These are phyloP conservation scores for Zosterops hypoxanthus DNA, from an alignment of 2,113 vertebrate genomes.

Conservation along the genomic window DNA sequence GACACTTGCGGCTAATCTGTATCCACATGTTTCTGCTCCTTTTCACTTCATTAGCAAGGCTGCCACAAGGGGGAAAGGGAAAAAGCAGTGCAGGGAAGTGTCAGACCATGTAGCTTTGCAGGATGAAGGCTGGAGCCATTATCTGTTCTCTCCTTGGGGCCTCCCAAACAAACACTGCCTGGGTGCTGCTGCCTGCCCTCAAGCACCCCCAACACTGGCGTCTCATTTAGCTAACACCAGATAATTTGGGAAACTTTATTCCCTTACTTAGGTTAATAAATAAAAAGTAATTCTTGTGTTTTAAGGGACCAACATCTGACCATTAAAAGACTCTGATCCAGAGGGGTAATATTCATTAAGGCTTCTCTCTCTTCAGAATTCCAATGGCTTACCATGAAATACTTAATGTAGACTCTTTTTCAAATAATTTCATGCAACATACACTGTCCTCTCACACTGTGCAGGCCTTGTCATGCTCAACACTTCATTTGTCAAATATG, in stretches of 20 bases:
- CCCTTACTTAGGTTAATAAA: background rate
- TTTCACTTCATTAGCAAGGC: background rate
- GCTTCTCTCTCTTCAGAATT: background rate
- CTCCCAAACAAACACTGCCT: rapidly evolving
- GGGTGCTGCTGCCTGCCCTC: rapidly evolving
- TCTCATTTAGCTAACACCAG: background rate
- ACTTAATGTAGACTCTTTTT: background rate
- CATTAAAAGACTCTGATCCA: background rate
- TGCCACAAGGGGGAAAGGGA: background rate
- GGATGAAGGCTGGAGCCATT: background rate
- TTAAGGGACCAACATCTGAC: background rate
- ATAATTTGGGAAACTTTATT: background rate
- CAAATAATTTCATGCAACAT: background rate
- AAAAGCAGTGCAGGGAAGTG: background rate
- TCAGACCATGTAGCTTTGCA: background rate
- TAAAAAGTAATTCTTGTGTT: background rate
- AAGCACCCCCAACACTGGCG: rapidly evolving
- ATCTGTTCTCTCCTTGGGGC: rapidly evolving
- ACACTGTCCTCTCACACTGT: background rate
- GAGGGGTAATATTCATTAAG: background rate
- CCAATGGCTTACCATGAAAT: background rate
- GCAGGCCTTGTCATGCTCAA: background rate
- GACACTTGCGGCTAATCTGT: background rate
- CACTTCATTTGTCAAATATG: background rate
- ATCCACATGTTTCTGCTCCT: background rate